Conservation (phyloP, 1,140 invertebrate species). For the Drosophila santomea region DNA sequence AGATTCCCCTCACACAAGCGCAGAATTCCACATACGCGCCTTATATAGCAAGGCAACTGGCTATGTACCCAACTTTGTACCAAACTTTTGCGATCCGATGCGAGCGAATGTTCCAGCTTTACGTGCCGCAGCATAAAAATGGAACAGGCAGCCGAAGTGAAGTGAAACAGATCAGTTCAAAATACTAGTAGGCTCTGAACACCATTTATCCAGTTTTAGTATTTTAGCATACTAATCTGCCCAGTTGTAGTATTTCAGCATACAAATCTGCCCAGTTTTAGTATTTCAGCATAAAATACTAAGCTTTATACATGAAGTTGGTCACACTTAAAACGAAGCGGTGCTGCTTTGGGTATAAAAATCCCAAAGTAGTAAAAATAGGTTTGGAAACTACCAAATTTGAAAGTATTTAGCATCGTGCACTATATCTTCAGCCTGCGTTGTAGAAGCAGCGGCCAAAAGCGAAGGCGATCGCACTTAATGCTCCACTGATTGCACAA, state of each 20-base stretch:
- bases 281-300: not conserved
- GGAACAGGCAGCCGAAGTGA: conserved; percentile 54
- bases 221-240: not conserved
- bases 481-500: conserved; percentile 82
- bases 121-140: conserved; percentile 81
- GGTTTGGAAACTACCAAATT: too few relatives aligned
- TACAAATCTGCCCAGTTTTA: not conserved
- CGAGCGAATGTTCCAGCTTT: conserved; percentile 43
- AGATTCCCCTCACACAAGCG: conserved; percentile 54
- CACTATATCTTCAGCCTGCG: not conserved
- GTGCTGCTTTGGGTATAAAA: too few relatives aligned
- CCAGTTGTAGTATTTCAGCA: not conserved
- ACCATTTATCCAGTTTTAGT: not conserved
- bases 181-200: not conserved
- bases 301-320: not conserved
- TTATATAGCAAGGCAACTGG: conserved; percentile 41
- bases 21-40: conserved; percentile 32
- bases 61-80: conserved; percentile 39
- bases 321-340: not conserved
- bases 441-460: conserved; percentile 24
- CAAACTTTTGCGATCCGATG: conserved; percentile 41
- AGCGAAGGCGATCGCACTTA: conserved; percentile 63
- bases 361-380: too few relatives aligned
- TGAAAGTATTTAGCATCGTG: not conserved
- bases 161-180: conserved; percentile 1